A percentile compares a stretch with the other conserved stretches of the same genome.
These are phyloP conservation scores for Seira sanloemensis DNA, from an alignment of 2,888 invertebrate species.

Conservation along the genomic window DNA sequence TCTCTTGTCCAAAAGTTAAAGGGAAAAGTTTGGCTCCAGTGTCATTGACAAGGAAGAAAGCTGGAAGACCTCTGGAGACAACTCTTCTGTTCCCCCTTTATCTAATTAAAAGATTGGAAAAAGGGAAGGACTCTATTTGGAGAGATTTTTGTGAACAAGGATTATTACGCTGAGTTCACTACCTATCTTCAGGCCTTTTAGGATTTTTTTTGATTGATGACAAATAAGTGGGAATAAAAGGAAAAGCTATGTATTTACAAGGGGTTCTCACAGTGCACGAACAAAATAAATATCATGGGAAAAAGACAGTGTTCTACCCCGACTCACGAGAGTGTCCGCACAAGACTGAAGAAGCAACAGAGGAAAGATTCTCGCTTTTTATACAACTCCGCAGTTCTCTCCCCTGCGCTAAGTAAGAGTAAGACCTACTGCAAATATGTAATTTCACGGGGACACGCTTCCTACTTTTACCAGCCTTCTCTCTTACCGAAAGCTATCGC, in stretches of 20 bases:
- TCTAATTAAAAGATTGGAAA: slow-evolving; percentile 15
- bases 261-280: slow-evolving; percentile 1
- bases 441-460: not conserved
- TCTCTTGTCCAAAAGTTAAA: too few relatives aligned
- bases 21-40: too few relatives aligned
- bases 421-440: too few relatives aligned
- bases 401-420: not conserved
- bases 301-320: not conserved
- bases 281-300: too few relatives aligned
- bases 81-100: slow-evolving; percentile 5
- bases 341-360: slow-evolving; percentile 43
- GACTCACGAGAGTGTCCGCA: slow-evolving; percentile 33
- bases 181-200: too few relatives aligned
- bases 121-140: not conserved
- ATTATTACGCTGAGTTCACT: not conserved
- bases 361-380: slow-evolving; percentile 41
- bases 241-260: too few relatives aligned
- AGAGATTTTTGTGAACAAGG: not conserved
- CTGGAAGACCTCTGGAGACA: too few relatives aligned
- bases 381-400: slow-evolving; percentile 16
- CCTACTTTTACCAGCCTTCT: too few relatives aligned
- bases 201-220: slow-evolving; percentile 12
- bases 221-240: not conserved
- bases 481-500: not conserved
- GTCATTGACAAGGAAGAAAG: not conserved